Evolutionary conservation across 2,797 vertebrate species (phyloP), one percentile per base, ranked within the genome.

Genomic region (Sebastes reedi): DNA sequence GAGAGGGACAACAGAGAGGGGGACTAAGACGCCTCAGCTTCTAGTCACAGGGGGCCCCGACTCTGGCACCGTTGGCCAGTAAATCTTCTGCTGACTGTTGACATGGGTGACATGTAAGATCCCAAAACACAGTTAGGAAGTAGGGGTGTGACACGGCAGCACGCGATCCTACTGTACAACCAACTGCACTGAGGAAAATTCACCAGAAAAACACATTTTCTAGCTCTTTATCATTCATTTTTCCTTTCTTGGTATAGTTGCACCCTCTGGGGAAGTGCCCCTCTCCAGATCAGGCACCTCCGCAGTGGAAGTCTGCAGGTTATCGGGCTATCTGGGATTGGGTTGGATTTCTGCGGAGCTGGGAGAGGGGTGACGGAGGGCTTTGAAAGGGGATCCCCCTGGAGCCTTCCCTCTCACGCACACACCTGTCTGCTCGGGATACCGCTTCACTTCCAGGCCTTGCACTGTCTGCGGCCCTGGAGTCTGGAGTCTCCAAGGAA

Each of bases 21-120:
- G 50, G 78, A 36, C 70, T 67, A 64, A 82, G 75, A 88, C 70
- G 77, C 71, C 68, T 75, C 79, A 60, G 80, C 75, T 77, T 88
- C 77, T 66, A 82, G 90, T 91, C 71, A 72, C 73, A 55, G 86
- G 89, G 82, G 88, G 75, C 50, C 87, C 70, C 4, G 20, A 61
- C 88, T 79, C 79, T 94, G 90, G 91, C 93, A 93, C 92, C 88
- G 83, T 77, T 64, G 85, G 90, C 67, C 90, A 88, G 79, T 95
- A 96, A 96, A 95, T 95, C 93, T 88, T 68, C 62, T n/a, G 9
- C 34, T 61, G 86, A 88, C 92, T 95, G 94, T 91, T 95, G 95
- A 95, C 94, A 95, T 3, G 66, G 81, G 68, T 93, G 92, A 94
- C 88, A 87, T 86, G 83, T 85, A 87, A 86, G 88, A 92, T 93